phyloP scores from a whole-genome alignment of 1,140 invertebrate species.

The Dreissena polymorpha region DNA sequence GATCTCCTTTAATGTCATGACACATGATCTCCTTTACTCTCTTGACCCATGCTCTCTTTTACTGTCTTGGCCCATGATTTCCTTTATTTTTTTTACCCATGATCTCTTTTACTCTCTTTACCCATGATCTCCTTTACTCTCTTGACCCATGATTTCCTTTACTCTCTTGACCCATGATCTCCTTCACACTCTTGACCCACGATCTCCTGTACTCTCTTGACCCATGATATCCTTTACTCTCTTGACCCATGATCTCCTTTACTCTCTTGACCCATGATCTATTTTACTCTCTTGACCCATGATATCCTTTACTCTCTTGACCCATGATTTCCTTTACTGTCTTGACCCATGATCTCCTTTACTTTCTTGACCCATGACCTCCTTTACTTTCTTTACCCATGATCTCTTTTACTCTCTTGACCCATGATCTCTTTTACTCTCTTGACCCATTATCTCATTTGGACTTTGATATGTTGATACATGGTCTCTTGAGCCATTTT shows the following conservation, averaged over 20 bases:
- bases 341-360: not conserved
- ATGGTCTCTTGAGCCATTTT: slow-evolving; percentile 24
- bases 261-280: not conserved
- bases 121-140: no score
- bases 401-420: slow-evolving; percentile 1
- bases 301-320: not conserved
- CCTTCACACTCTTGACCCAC: no score
- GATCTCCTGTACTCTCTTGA: no score
- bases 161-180: no score
- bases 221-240: slow-evolving; percentile 5
- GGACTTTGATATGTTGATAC: slow-evolving; percentile 9
- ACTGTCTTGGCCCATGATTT: no score
- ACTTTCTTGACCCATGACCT: slow-evolving; percentile 4
- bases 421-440: not conserved
- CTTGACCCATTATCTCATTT: slow-evolving; percentile 10
- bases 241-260: slow-evolving; percentile 1
- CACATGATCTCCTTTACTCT: no score
- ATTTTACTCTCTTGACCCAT: not conserved
- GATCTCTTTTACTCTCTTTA: no score
- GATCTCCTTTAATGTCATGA: no score
- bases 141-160: no score
- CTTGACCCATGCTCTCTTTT: no score
- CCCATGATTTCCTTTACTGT: not conserved
- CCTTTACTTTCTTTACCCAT: no score
- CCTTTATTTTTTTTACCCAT: no score